Evolutionary conservation across 2,113 vertebrate genomes (phyloP).

Genomic region (Nesospiza acunhae): DNA sequence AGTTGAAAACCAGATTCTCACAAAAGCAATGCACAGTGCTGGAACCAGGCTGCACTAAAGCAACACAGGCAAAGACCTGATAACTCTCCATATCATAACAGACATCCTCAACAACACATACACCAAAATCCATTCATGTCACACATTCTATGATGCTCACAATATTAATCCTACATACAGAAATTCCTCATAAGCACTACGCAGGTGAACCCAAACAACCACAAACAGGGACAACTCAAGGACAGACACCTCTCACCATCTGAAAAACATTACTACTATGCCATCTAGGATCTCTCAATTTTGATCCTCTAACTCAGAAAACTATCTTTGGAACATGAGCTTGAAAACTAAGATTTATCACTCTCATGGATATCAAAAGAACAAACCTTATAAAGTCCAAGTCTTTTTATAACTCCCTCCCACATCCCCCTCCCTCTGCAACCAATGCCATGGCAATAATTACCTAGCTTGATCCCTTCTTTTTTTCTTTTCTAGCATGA

Average conservation of each 20-base stretch:
- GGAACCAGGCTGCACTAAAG: background rate
- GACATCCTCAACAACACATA: background rate
- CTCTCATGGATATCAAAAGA: background rate
- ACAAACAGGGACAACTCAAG: background rate
- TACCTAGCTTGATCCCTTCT: background rate
- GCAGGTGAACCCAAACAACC: background rate
- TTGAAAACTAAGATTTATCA: background rate
- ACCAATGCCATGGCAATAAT: background rate
- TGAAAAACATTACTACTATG: background rate
- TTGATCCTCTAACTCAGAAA: background rate
- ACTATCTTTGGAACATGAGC: background rate
- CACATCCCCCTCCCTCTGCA: background rate
- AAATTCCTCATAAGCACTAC: background rate
- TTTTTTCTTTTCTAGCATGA: background rate
- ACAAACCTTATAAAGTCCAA: background rate
- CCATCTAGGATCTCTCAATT: background rate
- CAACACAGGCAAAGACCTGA: background rate
- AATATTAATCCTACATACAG: background rate
- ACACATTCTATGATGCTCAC: background rate
- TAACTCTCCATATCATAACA: background rate
- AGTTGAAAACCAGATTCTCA: background rate
- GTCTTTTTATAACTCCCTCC: background rate
- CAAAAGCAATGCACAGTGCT: background rate
- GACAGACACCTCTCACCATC: background rate
- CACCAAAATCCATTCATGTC: background rate